phyloP scores from a whole-genome alignment of 2,797 vertebrate genomes.

The Aphelocoma californica region DNA sequence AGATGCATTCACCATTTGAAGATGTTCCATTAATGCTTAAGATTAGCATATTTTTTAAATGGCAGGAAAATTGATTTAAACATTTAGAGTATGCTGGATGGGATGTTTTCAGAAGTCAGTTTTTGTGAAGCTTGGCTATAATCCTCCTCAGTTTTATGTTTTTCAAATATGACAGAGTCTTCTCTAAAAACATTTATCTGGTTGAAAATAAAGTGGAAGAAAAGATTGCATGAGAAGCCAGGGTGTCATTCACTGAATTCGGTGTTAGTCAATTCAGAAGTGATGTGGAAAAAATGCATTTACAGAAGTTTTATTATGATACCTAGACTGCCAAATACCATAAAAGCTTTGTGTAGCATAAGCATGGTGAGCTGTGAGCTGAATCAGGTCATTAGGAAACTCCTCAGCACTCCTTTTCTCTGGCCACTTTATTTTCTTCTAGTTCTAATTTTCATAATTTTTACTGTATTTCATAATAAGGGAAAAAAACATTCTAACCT shows the following conservation, averaged over 20 bases:
- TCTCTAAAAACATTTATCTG: neutral
- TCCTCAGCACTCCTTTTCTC: neutral
- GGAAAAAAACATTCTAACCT: neutral
- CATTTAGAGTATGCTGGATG: neutral
- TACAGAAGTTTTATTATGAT: neutral
- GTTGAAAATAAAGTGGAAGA: neutral
- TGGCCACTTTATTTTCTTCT: neutral
- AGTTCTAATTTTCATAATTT: neutral
- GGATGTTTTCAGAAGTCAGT: neutral
- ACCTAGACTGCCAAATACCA: neutral
- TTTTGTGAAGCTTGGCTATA: neutral
- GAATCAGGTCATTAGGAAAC: neutral
- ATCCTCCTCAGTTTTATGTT: neutral
- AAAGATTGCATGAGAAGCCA: neutral
- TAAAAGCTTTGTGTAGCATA: neutral
- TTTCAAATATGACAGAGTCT: neutral
- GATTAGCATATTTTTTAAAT: neutral
- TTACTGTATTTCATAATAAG: neutral
- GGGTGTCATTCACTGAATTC: neutral
- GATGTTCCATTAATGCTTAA: neutral
- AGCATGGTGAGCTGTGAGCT: neutral
- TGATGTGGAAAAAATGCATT: neutral
- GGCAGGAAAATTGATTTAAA: neutral
- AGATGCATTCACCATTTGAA: neutral
- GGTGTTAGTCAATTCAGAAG: neutral